These are phyloP conservation scores for Yasuhikotakia modesta DNA, from an alignment of 2,797 vertebrate species.

Conservation along the genomic window DNA sequence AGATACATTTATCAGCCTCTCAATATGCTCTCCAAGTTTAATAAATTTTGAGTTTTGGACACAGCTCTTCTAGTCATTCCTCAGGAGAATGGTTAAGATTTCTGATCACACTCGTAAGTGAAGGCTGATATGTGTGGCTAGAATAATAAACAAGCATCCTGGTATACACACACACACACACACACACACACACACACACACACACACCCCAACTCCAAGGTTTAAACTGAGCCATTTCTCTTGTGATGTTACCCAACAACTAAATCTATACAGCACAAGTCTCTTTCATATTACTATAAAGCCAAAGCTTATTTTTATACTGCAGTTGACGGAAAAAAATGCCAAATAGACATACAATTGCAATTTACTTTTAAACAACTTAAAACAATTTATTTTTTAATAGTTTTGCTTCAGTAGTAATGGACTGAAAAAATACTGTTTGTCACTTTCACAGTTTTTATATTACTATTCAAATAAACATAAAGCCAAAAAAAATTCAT, in stretches of 20 bases:
- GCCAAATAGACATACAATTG: too few species aligned
- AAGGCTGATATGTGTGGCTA: conserved; percentile 55
- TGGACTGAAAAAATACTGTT: background rate
- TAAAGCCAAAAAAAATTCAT: background rate
- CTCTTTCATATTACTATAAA: background rate
- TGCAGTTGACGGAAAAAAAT: background rate
- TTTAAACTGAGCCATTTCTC: background rate
- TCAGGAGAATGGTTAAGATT: conserved; percentile 17
- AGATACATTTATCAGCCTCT: conserved; percentile 8
- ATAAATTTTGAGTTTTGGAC: conserved; percentile 14
- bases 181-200: conserved; percentile 32
- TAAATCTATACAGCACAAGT: conserved; percentile 1
- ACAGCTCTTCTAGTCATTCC: conserved; percentile 9
- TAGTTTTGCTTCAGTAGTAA: conserved; percentile 10
- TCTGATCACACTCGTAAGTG: conserved; percentile 44
- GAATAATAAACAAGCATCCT: conserved; percentile 51
- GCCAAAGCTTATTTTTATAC: conserved; percentile 1
- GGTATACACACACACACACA: conserved; percentile 36
- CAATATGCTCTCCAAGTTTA: conserved; percentile 4
- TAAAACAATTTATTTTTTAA: conserved; percentile 14
- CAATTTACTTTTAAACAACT: background rate
- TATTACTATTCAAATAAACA: conserved; percentile 1
- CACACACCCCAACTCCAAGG: conserved; percentile 44
- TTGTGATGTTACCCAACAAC: background rate
- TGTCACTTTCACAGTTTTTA: background rate